A percentile compares a stretch with the other conserved stretches of the same genome.
phyloP scores from a whole-genome alignment of 2,888 invertebrate species.

The Ectemnius lituratus region DNA sequence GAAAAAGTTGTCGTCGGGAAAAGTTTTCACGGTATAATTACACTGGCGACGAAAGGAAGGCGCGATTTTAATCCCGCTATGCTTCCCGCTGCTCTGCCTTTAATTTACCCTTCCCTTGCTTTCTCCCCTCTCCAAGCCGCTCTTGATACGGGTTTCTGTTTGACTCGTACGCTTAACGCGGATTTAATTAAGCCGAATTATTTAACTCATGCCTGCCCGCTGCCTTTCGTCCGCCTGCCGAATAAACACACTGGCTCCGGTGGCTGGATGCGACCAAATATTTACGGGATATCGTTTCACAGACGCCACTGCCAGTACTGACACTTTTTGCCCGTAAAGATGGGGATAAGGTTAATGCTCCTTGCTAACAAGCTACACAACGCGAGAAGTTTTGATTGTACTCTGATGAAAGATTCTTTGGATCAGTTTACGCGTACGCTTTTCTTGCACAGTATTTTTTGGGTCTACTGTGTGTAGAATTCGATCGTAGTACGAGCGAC shows the following conservation, averaged over 20 bases:
- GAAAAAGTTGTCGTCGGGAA: conserved; percentile 3
- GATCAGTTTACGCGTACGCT: too few species aligned
- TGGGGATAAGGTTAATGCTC: conserved; percentile 21
- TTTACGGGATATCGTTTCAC: neutral
- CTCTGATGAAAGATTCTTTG: too few species aligned
- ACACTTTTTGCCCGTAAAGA: conserved; percentile 16
- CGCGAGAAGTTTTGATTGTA: too few species aligned
- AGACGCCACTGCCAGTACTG: neutral
- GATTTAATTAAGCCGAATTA: conserved; percentile 18
- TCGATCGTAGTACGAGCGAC: neutral
- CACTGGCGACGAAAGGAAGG: neutral
- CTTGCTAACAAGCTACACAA: conserved; percentile 1
- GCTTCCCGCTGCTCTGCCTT: neutral
- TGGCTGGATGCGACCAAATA: conserved; percentile 3
- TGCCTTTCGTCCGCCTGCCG: conserved; percentile 3
- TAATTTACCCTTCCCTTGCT: neutral
- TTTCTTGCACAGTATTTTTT: too few species aligned
- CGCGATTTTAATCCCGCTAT: conserved; percentile 1
- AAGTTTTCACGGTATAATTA: conserved; percentile 1
- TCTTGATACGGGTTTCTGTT: neutral
- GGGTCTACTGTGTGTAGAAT: too few species aligned
- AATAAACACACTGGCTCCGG: conserved; percentile 3
- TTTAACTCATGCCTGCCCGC: conserved; percentile 14
- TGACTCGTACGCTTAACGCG: neutral
- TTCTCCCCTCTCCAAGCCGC: neutral